Evolutionary conservation across 1,140 invertebrate species (phyloP).

Genomic region (Lordiphosa mommai): DNA sequence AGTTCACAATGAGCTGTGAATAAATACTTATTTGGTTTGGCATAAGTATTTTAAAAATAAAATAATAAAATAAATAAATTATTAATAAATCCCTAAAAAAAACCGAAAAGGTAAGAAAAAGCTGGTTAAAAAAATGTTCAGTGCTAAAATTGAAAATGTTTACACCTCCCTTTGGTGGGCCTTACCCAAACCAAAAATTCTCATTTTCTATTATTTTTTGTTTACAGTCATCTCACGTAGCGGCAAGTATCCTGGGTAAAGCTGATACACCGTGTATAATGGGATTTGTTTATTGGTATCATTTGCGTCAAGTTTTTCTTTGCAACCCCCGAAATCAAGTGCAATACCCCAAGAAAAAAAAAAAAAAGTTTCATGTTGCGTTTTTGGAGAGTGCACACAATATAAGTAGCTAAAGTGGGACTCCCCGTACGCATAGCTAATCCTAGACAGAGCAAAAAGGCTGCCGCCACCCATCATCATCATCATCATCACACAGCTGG

Average conservation of each 20-base stretch:
- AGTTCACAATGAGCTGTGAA: too few relatives aligned
- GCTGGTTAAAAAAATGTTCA: background rate
- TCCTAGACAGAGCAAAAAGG: constrained; percentile 38
- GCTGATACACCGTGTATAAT: constrained; percentile 79
- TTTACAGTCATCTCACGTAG: constrained; percentile 78
- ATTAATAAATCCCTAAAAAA: too few relatives aligned
- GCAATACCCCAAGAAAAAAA: constrained; percentile 2
- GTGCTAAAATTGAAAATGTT: background rate
- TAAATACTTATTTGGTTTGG: too few relatives aligned
- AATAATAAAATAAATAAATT: too few relatives aligned
- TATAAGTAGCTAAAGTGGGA: constrained; percentile 65
- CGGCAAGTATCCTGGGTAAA: constrained; percentile 62
- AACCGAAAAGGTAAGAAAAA: too few relatives aligned
- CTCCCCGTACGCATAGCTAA: constrained; percentile 48
- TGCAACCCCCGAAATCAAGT: constrained; percentile 9
- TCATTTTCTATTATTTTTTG: constrained; percentile 33
- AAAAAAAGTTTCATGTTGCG: constrained; percentile 68
- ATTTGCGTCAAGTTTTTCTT: constrained; percentile 66
- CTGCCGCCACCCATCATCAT: constrained; percentile 21
- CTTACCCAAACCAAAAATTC: constrained; percentile 3
- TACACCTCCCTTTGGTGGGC: background rate
- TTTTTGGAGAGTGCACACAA: constrained; percentile 61
- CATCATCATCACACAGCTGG: constrained; percentile 56
- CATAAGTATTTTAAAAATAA: too few relatives aligned
- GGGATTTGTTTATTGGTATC: constrained; percentile 80